Evolutionary conservation across 2,797 vertebrate genomes (phyloP).

Genomic region (Epinephelus coioides): DNA sequence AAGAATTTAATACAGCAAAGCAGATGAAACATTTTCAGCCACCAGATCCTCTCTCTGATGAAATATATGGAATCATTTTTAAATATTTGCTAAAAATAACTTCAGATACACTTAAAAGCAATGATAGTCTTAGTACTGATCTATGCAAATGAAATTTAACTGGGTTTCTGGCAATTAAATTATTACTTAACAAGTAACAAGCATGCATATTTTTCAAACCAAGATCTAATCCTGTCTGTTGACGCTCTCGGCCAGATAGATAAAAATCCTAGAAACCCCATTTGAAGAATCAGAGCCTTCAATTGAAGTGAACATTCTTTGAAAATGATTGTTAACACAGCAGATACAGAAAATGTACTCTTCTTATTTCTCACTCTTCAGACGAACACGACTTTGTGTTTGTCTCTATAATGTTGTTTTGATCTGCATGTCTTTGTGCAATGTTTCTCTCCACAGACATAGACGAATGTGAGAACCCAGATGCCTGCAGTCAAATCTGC

Average conservation of each 20-base stretch:
- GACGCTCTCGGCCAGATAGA: background rate
- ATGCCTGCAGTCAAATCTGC: conserved; percentile 98
- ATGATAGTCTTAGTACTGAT: background rate
- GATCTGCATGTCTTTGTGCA: background rate
- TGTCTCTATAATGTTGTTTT: conserved; percentile 2
- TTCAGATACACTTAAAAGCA: background rate
- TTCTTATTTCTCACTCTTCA: background rate
- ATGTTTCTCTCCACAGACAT: conserved; percentile 87
- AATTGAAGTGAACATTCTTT: conserved; percentile 1
- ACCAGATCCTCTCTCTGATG: background rate
- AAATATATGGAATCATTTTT: background rate
- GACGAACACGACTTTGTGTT: background rate
- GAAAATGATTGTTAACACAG: background rate
- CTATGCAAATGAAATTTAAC: background rate
- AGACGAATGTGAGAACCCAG: conserved; percentile 96
- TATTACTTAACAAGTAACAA: background rate
- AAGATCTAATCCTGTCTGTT: background rate
- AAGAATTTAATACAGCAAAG: background rate
- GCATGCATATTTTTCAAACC: background rate
- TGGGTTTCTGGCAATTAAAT: background rate
- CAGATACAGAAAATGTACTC: background rate
- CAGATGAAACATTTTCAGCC: background rate
- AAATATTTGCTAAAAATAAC: background rate
- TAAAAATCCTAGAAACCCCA: background rate
- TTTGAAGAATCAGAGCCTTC: background rate